Conservation (phyloP, 2,797 vertebrate species). For the Mormyrus hasselquistii region DNA sequence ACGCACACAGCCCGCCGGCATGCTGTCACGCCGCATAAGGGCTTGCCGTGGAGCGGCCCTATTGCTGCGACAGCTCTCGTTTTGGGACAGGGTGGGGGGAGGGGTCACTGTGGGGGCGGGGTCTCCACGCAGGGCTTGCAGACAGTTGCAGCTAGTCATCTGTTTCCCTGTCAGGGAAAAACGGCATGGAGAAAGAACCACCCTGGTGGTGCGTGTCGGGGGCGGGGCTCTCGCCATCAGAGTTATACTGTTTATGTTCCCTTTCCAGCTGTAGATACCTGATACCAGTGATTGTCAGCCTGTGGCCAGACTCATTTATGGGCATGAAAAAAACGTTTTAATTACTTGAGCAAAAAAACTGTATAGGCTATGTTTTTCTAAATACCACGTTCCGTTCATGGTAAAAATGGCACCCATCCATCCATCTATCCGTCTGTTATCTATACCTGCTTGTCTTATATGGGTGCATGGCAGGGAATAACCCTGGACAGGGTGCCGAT, state of each 20-base stretch:
- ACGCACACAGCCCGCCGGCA: slow-evolving; percentile 22
- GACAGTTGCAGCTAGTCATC: not conserved
- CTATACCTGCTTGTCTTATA: not conserved
- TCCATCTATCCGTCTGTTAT: not conserved
- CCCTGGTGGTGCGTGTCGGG: not conserved
- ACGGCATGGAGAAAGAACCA: not conserved
- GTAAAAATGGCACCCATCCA: not conserved
- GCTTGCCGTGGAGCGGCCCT: slow-evolving; percentile 50
- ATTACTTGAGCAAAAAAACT: not conserved
- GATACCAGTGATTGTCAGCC: not conserved
- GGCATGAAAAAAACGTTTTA: not conserved
- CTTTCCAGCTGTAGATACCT: not conserved
- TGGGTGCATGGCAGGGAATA: not conserved
- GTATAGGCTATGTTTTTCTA: not conserved
- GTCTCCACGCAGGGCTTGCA: not conserved
- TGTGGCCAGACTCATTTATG: not conserved
- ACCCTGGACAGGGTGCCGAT: not conserved
- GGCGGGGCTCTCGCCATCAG: not conserved
- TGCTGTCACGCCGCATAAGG: slow-evolving; percentile 54
- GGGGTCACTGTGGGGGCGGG: not conserved
- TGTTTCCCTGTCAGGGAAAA: slow-evolving; percentile 1
- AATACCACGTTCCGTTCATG: not conserved
- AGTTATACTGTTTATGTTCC: not conserved
- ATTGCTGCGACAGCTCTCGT: slow-evolving; percentile 58
- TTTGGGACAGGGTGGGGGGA: not conserved